Conservation (phyloP, 1,140 invertebrate species). For the Penaeus indicus region DNA sequence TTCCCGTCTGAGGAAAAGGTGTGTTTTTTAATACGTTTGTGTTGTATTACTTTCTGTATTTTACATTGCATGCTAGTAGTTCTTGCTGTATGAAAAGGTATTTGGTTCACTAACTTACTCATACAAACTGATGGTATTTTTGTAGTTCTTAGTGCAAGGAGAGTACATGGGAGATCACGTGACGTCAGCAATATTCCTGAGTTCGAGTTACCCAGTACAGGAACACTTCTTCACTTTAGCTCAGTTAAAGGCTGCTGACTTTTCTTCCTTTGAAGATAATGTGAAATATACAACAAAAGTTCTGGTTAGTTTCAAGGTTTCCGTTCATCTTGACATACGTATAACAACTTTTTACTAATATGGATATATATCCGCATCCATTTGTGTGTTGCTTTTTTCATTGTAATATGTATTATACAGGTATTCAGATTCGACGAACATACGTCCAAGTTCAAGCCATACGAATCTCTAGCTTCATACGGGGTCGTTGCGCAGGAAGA, state of each 20-base stretch:
- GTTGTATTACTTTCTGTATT: too few relatives aligned
- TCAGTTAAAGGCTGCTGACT: conserved; percentile 25
- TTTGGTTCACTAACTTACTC: too few relatives aligned
- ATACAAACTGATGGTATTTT: too few relatives aligned
- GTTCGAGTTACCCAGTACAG: neutral
- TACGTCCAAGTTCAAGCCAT: conserved; percentile 10
- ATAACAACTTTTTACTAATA: too few relatives aligned
- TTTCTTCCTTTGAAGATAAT: conserved; percentile 13
- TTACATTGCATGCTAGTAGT: too few relatives aligned
- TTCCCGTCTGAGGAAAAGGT: neutral
- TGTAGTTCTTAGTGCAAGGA: conserved; percentile 15
- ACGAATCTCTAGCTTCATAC: neutral
- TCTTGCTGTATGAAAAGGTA: neutral
- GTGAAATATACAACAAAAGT: conserved; percentile 29
- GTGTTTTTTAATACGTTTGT: neutral
- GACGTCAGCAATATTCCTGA: conserved; percentile 35
- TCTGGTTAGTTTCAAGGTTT: neutral
- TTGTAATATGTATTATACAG: neutral
- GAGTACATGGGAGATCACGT: conserved; percentile 30
- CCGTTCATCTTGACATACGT: too few relatives aligned
- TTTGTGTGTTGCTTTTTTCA: too few relatives aligned
- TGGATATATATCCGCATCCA: too few relatives aligned
- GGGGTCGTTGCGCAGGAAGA: conserved; percentile 18
- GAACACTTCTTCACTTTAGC: conserved; percentile 31
- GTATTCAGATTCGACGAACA: conserved; percentile 11